Base-by-base conservation (phyloP, 2,797 vertebrate species). In the Neopelma chrysocephalum region DNA sequence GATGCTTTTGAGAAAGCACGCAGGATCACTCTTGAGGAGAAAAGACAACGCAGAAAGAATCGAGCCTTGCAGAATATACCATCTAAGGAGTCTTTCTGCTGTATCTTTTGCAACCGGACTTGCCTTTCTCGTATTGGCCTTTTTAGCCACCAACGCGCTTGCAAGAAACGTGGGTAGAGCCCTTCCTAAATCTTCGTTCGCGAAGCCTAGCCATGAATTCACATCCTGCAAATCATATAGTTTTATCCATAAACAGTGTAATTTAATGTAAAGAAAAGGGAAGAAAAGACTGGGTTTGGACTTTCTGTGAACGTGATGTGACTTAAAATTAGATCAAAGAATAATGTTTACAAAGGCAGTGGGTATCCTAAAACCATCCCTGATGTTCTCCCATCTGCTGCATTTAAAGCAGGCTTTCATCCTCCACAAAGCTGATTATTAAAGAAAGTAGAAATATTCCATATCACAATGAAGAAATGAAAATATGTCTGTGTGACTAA, bases 311-410 rank as follows among this genome's bases (percentile, higher is more conserved):
- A 56, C 70, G 71, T 34, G 23, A 82, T 61, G 12, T 71, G 58
- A 77, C 21, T 85, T 82, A 51, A 54, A 85, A 91, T 92, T 94
- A 71, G 79, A 80, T 61, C 68, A 95, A 91, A 85, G 72, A 94
- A 68, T 43, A 77, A 69, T 78, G 68, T 94, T 96, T 95, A 93
- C 54, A 87, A 84, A 62, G 31, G 58, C 85, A 94, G 38, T 90
- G 93, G 73, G 27, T 57, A 72, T 78, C 40, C 81, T 92, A 89
- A 97, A 94, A 72, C 22, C 56, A 90, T 66, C 81, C 66, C 60
- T 97, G 79, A 88, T 82, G 50, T 96, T 82, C 60, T 89, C 26
- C 62, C 57, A 95, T 95, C 60, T 96, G 75, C 47, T 91, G 19
- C 21, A 50, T 70, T 70, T 70, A 85, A 61, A 92, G 23, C 11